Conservation (phyloP, 2,113 vertebrate genomes). For the Periophthalmus modestus region DNA sequence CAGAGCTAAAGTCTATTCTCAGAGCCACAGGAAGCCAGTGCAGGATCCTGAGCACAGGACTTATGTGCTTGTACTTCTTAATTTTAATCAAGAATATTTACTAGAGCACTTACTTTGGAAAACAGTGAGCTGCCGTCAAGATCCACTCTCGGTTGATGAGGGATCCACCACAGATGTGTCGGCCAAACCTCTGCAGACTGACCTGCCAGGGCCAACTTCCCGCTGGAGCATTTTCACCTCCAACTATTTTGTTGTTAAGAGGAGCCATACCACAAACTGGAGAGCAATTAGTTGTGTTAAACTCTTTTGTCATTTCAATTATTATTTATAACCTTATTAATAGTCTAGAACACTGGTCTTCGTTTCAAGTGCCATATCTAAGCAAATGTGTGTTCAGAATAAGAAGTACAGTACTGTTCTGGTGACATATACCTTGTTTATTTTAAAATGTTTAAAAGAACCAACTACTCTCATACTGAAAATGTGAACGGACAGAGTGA, state of each 20-base stretch:
- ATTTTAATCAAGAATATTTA: no score
- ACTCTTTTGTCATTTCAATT: not conserved
- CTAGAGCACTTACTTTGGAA: constrained; percentile 17
- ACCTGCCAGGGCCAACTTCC: constrained; percentile 76
- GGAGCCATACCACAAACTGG: constrained; percentile 67
- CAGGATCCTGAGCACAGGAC: no score
- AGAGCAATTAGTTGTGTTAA: not conserved
- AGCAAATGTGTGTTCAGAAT: not conserved
- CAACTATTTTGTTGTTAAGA: constrained; percentile 62
- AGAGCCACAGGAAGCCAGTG: not conserved
- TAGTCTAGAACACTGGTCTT: no score
- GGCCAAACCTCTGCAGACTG: constrained; percentile 48
- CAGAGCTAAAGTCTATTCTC: no score
- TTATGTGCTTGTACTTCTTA: no score
- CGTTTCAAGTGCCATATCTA: not conserved
- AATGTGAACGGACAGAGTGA: no score
- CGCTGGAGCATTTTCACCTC: constrained; percentile 57
- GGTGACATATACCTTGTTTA: no score
- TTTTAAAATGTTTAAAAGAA: no score
- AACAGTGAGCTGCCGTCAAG: constrained; percentile 77
- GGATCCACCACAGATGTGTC: constrained; percentile 73
- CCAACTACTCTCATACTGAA: no score
- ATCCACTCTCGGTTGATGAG: constrained; percentile 75
- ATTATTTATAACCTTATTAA: not conserved
- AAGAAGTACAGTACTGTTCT: not conserved